Evolutionary conservation across 92 coral and sea anemone genomes (phyloP), one percentile per base, ranked within the genome.

Genomic region (Parazoanthus darwini): DNA sequence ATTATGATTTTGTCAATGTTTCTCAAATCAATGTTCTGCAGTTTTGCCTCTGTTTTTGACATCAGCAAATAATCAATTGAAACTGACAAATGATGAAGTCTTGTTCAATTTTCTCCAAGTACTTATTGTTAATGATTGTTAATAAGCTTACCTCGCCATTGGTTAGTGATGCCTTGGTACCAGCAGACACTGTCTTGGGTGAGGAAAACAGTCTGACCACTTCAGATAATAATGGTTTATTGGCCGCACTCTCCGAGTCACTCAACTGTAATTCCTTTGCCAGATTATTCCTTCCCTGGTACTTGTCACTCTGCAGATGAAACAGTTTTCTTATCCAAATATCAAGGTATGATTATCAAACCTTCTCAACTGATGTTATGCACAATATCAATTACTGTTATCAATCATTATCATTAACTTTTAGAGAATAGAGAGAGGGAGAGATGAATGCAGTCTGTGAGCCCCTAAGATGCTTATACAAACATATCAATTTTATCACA

Each of bases 281-380:
- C 39, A 96, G 92, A 74, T 90, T 89, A 50, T 95, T 96, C 36
- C 99, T 90, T 3, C 99, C 99, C 83, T 94, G 95, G 77, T 96
- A 96, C 56, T 92, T 93, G 85, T 96, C 99, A 89, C 98, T 96
- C 99, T 96, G 79, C 0, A 91, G 79, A 22, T 25, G 77, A 10
- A 46, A 46, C 5, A 46, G 51, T 6, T 6, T 10, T 46, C 51
- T 46, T 46, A 3, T 46, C 5, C 51, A 46, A 46, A 46, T 10
- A 8, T 46, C 5, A 2, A 0, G 42, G 1, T 39, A 0, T 39
- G 42, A 0, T 39, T 39, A 37, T 0, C 38, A 4, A 77, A 5
- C 23, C 23, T 18, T 51, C 15, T 51, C 58, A 8, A 8, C 0
- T 51, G 14, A 10, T 1, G 6, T 29, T 29, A 29, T 29, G 33